These are phyloP conservation scores for Silurus aristotelis DNA, from an alignment of 2,797 vertebrate genomes.

Conservation along the genomic window DNA sequence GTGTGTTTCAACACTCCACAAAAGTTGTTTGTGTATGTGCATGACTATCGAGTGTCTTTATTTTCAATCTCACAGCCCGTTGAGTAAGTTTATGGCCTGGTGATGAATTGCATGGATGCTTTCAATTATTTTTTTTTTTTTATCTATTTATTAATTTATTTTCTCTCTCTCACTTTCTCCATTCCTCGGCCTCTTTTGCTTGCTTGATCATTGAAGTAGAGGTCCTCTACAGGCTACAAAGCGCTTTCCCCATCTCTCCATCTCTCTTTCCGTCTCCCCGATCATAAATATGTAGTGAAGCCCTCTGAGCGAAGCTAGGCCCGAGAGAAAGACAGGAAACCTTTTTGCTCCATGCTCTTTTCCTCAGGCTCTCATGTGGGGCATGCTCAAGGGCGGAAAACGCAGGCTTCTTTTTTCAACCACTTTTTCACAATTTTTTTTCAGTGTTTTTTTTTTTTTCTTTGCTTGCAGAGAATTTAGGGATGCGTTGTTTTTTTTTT, in stretches of 20 bases:
- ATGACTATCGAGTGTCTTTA: conserved; percentile 54
- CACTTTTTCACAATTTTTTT: conserved; percentile 14
- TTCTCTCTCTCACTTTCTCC: conserved; percentile 19
- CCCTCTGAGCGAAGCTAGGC: conserved; percentile 36
- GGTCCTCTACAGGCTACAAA: conserved; percentile 49
- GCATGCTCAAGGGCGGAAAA: conserved; percentile 45
- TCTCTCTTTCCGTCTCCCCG: background rate
- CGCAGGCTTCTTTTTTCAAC: conserved; percentile 15
- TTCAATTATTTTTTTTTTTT: background rate
- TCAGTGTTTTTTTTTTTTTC: background rate
- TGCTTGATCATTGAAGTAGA: conserved; percentile 55
- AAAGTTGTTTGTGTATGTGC: conserved; percentile 4
- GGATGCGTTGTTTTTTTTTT: background rate
- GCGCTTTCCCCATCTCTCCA: conserved; percentile 31
- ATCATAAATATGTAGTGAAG: conserved; percentile 57
- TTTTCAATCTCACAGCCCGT: conserved; percentile 54
- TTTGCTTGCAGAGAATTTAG: conserved; percentile 27
- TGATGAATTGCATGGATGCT: conserved; percentile 53
- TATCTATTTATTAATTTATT: background rate
- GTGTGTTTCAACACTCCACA: background rate
- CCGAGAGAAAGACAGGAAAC: conserved; percentile 42
- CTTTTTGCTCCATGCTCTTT: conserved; percentile 52
- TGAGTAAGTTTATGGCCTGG: conserved; percentile 44
- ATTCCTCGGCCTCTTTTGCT: conserved; percentile 23
- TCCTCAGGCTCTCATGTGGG: conserved; percentile 50